Evolutionary conservation across 2,797 vertebrate genomes (phyloP), one percentile per base, ranked within the genome.

Genomic region (Natrix natrix): DNA sequence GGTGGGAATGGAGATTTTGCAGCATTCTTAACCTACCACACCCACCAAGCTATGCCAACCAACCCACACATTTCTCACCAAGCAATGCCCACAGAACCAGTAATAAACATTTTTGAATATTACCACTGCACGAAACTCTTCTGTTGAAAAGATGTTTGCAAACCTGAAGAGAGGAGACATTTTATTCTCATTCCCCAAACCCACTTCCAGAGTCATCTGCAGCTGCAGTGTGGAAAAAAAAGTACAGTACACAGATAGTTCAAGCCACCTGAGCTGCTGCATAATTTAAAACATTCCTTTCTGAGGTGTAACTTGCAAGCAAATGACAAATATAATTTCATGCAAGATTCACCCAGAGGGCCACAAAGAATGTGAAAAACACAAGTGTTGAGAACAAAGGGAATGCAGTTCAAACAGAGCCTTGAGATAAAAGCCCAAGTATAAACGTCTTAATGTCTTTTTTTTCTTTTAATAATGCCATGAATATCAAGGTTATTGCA

Each of bases 291-390:
- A 93, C 78, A 90, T 88, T 43, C 52, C 93, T 94, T 90, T 24
- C 52, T 88, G 88, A 37, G 56, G 92, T 55, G 90, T 94, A 59
- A 17, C 91, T 94, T 88, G 69, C 69, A 92, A 90, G 63, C 66
- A 91, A 95, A 93, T 83, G 1, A 93, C 88, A 91, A 94, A 59
- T 6, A 91, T 94, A 91, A 88, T 92, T 95, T 93, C 54, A 60
- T 37, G 59, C 61, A n/a, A 11, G n/a, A 48, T 89, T 96, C 93
- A 92, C 60, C 83, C 59, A 92, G 96, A 93, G 95, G 90, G 92
- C 92, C 14, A 32, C 0, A 66, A 86, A 95, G 94, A 92, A 93
- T 2, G 10, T 12, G 93, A 92, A 69, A 94, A 92, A 92, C 28
- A 92, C 74, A 28, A 93, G 89, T 92, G 55, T 69, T 52, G 48